phyloP scores from a whole-genome alignment of 2,888 invertebrate species.

The Xestia sexstrigata region DNA sequence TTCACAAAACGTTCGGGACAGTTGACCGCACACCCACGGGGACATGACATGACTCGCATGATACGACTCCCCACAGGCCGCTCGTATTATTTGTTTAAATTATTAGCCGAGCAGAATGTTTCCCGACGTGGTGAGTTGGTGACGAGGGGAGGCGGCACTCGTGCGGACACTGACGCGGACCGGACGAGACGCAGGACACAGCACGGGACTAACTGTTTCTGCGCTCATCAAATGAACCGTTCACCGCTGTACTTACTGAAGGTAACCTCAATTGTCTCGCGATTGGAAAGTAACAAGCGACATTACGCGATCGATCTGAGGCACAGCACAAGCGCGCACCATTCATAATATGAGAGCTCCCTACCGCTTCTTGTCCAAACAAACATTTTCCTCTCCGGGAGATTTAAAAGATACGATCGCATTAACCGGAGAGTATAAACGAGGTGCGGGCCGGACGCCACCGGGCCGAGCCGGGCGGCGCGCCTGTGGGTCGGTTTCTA shows the following conservation, averaged over 20 bases:
- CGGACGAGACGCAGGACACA: slow-evolving; percentile 15
- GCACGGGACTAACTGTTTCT: slow-evolving; percentile 23
- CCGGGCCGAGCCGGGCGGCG: slow-evolving; percentile 52
- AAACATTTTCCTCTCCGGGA: slow-evolving; percentile 73
- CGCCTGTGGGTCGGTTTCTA: slow-evolving; percentile 69
- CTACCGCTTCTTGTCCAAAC: slow-evolving; percentile 29
- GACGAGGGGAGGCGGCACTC: slow-evolving; percentile 39
- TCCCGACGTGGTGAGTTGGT: slow-evolving; percentile 13
- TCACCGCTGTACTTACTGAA: slow-evolving; percentile 21
- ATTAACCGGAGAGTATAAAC: slow-evolving; percentile 84
- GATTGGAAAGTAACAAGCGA: slow-evolving; percentile 27
- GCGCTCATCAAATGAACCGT: slow-evolving; percentile 48
- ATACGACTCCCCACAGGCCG: slow-evolving; percentile 19
- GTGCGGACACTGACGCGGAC: slow-evolving; percentile 33
- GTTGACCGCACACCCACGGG: not conserved
- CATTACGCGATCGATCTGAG: slow-evolving; percentile 27
- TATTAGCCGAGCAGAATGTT: slow-evolving; percentile 53
- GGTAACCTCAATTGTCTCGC: slow-evolving; percentile 34
- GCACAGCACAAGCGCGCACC: not conserved
- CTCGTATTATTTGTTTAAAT: slow-evolving; percentile 47
- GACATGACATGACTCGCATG: slow-evolving; percentile 20
- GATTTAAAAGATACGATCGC: slow-evolving; percentile 84
- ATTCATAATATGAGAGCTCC: slow-evolving; percentile 31
- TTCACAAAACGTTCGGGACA: not conserved
- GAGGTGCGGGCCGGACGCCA: slow-evolving; percentile 68